Conservation (phyloP, 23 tunicate species). For the Oikopleura albicans region DNA sequence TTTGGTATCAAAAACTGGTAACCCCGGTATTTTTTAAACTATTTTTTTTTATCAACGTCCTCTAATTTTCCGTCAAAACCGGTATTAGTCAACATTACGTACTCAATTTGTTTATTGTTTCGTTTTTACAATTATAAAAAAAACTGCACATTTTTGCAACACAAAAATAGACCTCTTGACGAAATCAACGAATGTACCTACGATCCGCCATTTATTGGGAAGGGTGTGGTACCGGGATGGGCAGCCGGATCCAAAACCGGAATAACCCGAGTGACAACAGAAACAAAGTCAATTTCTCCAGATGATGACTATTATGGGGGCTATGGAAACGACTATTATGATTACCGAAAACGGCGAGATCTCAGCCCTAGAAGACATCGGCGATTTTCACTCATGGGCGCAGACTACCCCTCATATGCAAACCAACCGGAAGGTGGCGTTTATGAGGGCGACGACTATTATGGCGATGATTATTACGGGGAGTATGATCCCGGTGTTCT, state of each 20-base stretch:
- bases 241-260: neutral
- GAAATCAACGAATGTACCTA: conserved; percentile 86
- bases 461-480: conserved; percentile 6
- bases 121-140: too few relatives aligned
- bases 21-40: too few relatives aligned
- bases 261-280: neutral
- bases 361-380: neutral
- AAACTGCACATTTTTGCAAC: neutral
- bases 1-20: too few relatives aligned
- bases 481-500: neutral
- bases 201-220: conserved; percentile 42
- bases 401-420: neutral
- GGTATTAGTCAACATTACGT: too few relatives aligned
- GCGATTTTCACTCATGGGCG: neutral
- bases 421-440: neutral
- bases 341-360: conserved; percentile 2
- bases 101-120: too few relatives aligned
- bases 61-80: too few relatives aligned
- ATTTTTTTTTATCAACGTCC: too few relatives aligned
- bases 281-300: neutral
- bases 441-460: neutral
- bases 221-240: neutral
- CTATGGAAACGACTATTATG: neutral
- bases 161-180: conserved; percentile 47
- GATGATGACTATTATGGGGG: neutral